phyloP scores from a whole-genome alignment of 2,113 vertebrate species.

The Edolisoma coerulescens region DNA sequence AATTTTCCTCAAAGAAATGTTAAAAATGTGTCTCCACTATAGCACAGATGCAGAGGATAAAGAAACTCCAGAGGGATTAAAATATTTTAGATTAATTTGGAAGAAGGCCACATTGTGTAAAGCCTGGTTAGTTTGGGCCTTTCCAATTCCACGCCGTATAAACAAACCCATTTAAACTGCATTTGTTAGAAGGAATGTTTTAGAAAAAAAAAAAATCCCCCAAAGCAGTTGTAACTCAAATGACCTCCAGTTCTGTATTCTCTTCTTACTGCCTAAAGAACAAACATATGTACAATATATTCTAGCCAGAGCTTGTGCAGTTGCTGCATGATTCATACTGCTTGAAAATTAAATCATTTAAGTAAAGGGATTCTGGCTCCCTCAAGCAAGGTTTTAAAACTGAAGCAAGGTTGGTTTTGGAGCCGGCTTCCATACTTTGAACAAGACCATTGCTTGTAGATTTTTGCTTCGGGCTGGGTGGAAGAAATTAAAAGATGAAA shows the following conservation, averaged over 20 bases:
- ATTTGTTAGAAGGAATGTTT: constrained; percentile 45
- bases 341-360: constrained; percentile 48
- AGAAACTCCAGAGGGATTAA: constrained; percentile 65
- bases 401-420: not conserved
- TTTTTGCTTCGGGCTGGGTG: not conserved
- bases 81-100: constrained; percentile 66
- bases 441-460: not conserved
- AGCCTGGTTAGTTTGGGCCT: constrained; percentile 38
- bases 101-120: constrained; percentile 52
- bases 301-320: not conserved
- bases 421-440: not conserved
- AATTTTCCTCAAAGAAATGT: constrained; percentile 66
- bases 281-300: constrained; percentile 12
- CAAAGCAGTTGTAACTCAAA: constrained; percentile 57
- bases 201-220: not conserved
- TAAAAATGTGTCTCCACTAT: constrained; percentile 60
- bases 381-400: constrained; percentile 30
- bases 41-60: constrained; percentile 65
- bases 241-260: constrained; percentile 50
- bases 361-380: constrained; percentile 2
- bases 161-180: constrained; percentile 52
- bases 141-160: constrained; percentile 40
- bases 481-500: not conserved
- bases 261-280: constrained; percentile 39
- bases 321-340: constrained; percentile 29